Evolutionary conservation across 2,113 vertebrate species (phyloP).

Genomic region (Eira barbara): DNA sequence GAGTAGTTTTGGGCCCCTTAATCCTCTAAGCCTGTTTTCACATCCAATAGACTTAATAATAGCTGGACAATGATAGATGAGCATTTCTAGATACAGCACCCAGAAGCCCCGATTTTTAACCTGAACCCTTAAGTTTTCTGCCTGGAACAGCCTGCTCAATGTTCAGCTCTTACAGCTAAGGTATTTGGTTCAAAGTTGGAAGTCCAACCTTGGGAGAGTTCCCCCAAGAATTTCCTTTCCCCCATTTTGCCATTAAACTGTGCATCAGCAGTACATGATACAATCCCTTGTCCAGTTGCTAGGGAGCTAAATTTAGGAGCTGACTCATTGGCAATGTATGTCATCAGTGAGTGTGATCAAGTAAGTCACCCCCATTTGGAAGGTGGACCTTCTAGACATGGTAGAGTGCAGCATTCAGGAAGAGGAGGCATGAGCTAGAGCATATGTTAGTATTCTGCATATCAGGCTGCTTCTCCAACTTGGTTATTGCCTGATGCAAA

Average conservation of each 20-base stretch:
- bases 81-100: neutral
- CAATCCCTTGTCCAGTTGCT: neutral
- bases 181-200: neutral
- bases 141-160: neutral
- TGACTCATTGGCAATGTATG: neutral
- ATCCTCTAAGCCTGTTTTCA: constrained; percentile 55
- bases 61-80: neutral
- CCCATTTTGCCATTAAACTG: neutral
- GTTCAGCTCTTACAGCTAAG: neutral
- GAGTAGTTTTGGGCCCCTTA: neutral
- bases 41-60: neutral
- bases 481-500: neutral
- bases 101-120: neutral
- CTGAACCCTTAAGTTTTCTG: neutral
- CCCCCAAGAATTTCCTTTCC: neutral
- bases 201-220: neutral
- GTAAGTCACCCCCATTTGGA: neutral
- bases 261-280: neutral
- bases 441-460: neutral
- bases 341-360: neutral
- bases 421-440: neutral
- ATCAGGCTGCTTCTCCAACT: neutral
- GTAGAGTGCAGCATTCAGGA: neutral
- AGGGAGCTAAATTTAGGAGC: neutral
- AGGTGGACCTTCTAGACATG: neutral